Base-by-base conservation (phyloP, 2,888 invertebrate species). In the Anaspis maculata region DNA sequence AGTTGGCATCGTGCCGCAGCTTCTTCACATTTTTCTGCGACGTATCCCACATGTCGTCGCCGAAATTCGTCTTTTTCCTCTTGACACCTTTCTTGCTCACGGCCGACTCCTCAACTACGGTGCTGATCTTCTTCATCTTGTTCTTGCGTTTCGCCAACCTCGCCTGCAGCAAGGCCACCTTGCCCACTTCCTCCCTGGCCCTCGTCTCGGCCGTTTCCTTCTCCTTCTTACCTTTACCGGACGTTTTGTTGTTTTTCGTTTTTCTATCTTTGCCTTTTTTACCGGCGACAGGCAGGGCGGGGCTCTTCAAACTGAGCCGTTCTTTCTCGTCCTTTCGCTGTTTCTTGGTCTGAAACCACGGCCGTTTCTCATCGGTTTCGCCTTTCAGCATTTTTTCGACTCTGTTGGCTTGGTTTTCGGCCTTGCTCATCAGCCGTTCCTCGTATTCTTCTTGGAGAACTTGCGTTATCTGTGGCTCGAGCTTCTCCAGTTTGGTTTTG, bases 281-380 rank as follows among this genome's bases (percentile, higher is more conserved):
- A n/a, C n/a, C n/a, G n/a, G n/a, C n/a, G n/a, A n/a, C n/a, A n/a
- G n/a, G n/a, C n/a, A n/a, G n/a, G n/a, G n/a, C n/a, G 10, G 45
- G 38, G 1, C 34, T 34, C 23, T 52, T 51, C 2, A 79, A 53
- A 0, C 76, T 67, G 0, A 80, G 61, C 3, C 74, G 67, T 54
- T 80, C 78, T 55, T 86, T 83, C 57, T 87, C 90, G 7, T 77
- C 75, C 51, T 79, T 75, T 44, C 89, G 77, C 61, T 94, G 80
- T 43, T 76, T 77, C 3, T 76, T 77, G 0, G 81, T 79, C 66
- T 95, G 92, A 73, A 94, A 94, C 94, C 94, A 94, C 30, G 75
- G 73, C 11, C 68, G 48, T 31, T 60, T 53, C 9, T 26, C 14
- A 35, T 66, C 61, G 10, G 54, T 46, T 24, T 64, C 62, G 1